A percentile compares a stretch with the other conserved stretches of the same genome.
Evolutionary conservation across 2,113 vertebrate species (phyloP).

Genomic region (Aptenodytes forsteri): DNA sequence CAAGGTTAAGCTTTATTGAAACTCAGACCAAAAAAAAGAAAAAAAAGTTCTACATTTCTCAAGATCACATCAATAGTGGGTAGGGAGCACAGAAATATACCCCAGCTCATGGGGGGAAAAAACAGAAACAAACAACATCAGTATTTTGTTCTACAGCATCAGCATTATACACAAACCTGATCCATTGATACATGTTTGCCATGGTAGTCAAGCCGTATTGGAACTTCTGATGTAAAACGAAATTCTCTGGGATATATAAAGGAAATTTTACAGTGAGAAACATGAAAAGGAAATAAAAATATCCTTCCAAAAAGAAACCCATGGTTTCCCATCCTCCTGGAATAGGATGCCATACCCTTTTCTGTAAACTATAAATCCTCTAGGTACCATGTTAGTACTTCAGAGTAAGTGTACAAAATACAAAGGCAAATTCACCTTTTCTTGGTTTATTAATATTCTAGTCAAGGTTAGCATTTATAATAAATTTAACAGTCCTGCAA

Average conservation of each 20-base stretch:
- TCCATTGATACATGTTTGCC: conserved; percentile 95
- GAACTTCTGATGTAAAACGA: conserved; percentile 95
- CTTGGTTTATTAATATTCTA: not conserved
- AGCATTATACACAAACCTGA: conserved; percentile 74
- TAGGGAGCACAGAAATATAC: not conserved
- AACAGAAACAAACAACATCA: not conserved
- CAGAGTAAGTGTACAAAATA: not conserved
- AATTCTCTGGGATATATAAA: conserved; percentile 84
- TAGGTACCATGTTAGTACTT: not conserved
- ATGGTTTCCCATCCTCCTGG: not conserved
- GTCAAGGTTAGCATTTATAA: not conserved
- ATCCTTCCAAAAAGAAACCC: not conserved
- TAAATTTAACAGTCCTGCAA: not conserved
- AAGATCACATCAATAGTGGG: not conserved
- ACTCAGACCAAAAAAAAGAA: not conserved
- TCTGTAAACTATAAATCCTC: not conserved
- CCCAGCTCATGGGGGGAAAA: not conserved
- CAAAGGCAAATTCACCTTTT: not conserved
- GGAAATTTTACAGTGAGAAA: not conserved
- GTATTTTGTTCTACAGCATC: not conserved
- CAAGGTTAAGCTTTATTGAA: not conserved
- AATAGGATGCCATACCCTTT: not conserved
- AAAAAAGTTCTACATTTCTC: not conserved
- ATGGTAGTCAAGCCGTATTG: conserved; percentile 95
- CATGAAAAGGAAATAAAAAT: not conserved